These are phyloP conservation scores for Tupiocoris notatus DNA, from an alignment of 2,888 invertebrate species.

Conservation along the genomic window DNA sequence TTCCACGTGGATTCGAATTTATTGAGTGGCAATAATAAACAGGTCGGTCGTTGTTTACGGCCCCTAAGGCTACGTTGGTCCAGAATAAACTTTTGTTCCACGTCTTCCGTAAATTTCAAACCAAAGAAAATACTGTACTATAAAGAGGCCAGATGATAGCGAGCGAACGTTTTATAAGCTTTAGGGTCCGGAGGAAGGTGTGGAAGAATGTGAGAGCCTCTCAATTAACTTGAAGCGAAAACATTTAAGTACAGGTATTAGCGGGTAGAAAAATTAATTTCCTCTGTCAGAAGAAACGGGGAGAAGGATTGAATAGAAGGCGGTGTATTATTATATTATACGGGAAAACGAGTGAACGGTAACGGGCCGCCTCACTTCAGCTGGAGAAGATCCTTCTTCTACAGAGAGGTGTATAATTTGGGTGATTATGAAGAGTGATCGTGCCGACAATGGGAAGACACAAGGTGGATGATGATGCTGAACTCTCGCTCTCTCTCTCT, in stretches of 20 bases:
- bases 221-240: constrained; percentile 25
- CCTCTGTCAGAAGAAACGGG: constrained; percentile 19
- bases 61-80: neutral
- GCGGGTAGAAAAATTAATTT: constrained; percentile 35
- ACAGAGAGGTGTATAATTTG: constrained; percentile 12
- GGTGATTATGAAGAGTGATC: constrained; percentile 33
- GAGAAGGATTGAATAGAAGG: constrained; percentile 15
- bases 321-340: constrained; percentile 27
- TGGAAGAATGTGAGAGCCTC: neutral
- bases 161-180: neutral
- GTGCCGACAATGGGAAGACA: constrained; percentile 32
- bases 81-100: neutral
- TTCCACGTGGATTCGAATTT: constrained; percentile 7
- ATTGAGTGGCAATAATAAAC: constrained; percentile 17
- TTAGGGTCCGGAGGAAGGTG: neutral
- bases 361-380: constrained; percentile 5
- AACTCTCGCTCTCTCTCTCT: neutral
- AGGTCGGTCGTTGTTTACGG: neutral
- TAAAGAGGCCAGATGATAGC: neutral
- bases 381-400: neutral
- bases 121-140: constrained; percentile 9
- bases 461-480: neutral
- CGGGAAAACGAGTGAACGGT: constrained; percentile 23
- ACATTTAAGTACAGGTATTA: constrained; percentile 32
- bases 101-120: constrained; percentile 3